A percentile compares a stretch with the other conserved stretches of the same genome.
These are phyloP conservation scores for Ianthella basta DNA, from an alignment of 37 sponge, comb jelly and placozoan species.

Conservation along the genomic window DNA sequence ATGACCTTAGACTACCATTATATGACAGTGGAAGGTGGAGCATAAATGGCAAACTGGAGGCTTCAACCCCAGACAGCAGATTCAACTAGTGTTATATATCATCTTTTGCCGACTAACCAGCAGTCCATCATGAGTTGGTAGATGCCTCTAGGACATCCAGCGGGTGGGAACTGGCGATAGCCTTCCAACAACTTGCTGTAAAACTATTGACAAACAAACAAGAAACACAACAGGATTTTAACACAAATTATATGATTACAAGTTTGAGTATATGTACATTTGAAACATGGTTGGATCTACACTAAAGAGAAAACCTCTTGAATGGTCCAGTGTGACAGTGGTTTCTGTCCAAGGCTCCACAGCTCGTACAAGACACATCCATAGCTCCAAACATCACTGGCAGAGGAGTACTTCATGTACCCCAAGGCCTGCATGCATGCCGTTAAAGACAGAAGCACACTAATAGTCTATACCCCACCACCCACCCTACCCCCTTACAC, in stretches of 20 bases:
- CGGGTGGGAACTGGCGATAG: conserved; percentile 8
- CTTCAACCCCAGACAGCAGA: no score
- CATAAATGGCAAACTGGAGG: no score
- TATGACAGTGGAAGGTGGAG: no score
- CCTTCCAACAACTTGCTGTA: neutral
- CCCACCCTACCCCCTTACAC: no score
- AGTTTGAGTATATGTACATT: neutral
- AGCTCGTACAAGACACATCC: neutral
- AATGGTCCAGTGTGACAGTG: neutral
- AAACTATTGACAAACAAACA: neutral
- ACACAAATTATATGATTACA: neutral
- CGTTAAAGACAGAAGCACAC: neutral
- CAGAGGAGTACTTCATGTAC: neutral
- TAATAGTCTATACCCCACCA: no score
- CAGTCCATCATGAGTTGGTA: conserved; percentile 19
- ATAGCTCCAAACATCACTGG: conserved; percentile 26
- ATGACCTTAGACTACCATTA: no score
- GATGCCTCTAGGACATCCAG: neutral
- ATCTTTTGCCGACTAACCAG: neutral
- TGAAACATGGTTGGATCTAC: neutral
- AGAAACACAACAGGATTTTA: neutral
- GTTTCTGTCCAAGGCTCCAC: conserved; percentile 22
- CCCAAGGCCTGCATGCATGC: conserved; percentile 5
- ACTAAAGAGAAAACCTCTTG: neutral
- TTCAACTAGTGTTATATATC: no score